phyloP scores from a whole-genome alignment of 2,888 invertebrate species.

The Lutraria lutraria region DNA sequence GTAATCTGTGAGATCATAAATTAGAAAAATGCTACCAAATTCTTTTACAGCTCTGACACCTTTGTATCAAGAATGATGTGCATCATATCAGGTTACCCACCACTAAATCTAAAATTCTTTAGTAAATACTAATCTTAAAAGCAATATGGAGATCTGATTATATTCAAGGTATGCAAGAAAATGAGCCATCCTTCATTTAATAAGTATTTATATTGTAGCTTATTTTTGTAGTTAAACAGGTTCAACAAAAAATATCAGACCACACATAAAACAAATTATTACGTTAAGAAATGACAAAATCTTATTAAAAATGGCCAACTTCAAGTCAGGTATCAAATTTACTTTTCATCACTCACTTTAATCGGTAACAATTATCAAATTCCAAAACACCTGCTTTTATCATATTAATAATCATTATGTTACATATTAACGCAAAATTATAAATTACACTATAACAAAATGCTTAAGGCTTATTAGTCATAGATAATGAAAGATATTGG shows the following conservation, averaged over 20 bases:
- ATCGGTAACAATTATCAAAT: slow-evolving; percentile 7
- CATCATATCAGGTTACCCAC: neutral
- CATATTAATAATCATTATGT: neutral
- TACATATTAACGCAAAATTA: neutral
- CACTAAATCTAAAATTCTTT: slow-evolving; percentile 16
- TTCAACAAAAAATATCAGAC: neutral
- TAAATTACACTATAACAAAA: neutral
- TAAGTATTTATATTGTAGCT: neutral
- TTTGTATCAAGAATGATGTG: neutral
- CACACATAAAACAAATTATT: neutral
- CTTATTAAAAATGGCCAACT: neutral
- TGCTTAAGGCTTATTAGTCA: slow-evolving; percentile 14
- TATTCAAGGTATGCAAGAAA: slow-evolving; percentile 10
- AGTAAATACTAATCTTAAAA: neutral
- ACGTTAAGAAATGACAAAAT: neutral
- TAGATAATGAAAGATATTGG: neutral
- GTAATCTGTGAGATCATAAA: neutral
- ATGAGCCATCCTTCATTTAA: neutral
- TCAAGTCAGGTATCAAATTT: neutral
- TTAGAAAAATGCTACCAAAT: slow-evolving; percentile 3
- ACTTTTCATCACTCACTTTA: neutral
- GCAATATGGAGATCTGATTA: neutral
- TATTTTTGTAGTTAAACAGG: neutral
- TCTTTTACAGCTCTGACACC: neutral
- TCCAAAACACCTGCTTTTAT: slow-evolving; percentile 8